These are phyloP conservation scores for Sialis lutaria DNA, from an alignment of 2,888 invertebrate genomes.

Conservation along the genomic window DNA sequence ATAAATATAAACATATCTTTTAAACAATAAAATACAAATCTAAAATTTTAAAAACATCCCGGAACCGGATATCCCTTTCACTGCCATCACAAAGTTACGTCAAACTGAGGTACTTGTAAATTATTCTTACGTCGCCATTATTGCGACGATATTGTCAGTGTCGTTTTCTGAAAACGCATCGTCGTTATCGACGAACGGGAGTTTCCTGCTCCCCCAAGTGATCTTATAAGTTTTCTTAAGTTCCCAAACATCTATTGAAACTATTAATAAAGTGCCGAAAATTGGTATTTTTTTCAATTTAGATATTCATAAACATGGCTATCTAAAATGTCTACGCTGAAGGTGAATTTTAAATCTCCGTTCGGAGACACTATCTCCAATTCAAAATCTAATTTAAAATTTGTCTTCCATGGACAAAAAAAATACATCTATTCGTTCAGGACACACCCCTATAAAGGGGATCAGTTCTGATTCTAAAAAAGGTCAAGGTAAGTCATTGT, in stretches of 20 bases:
- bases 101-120: background rate
- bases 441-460: constrained; percentile 52
- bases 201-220: constrained; percentile 39
- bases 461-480: constrained; percentile 57
- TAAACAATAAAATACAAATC: too few species aligned
- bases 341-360: constrained; percentile 50
- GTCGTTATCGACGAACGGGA: constrained; percentile 53
- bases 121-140: constrained; percentile 46
- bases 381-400: constrained; percentile 33
- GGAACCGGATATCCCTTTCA: too few species aligned
- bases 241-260: constrained; percentile 12
- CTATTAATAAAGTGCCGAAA: background rate
- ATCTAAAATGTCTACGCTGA: constrained; percentile 64
- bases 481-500: constrained; percentile 36
- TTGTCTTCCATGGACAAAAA: constrained; percentile 62
- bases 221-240: constrained; percentile 22
- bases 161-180: constrained; percentile 30
- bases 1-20: too few species aligned
- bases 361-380: constrained; percentile 49
- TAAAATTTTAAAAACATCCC: too few species aligned
- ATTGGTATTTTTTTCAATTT: constrained; percentile 32
- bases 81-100: too few species aligned
- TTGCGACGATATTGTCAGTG: constrained; percentile 41
- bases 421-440: constrained; percentile 36
- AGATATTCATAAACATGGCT: constrained; percentile 54